Evolutionary conservation across 2,888 invertebrate species (phyloP).

Genomic region (Brachycybe producta): DNA sequence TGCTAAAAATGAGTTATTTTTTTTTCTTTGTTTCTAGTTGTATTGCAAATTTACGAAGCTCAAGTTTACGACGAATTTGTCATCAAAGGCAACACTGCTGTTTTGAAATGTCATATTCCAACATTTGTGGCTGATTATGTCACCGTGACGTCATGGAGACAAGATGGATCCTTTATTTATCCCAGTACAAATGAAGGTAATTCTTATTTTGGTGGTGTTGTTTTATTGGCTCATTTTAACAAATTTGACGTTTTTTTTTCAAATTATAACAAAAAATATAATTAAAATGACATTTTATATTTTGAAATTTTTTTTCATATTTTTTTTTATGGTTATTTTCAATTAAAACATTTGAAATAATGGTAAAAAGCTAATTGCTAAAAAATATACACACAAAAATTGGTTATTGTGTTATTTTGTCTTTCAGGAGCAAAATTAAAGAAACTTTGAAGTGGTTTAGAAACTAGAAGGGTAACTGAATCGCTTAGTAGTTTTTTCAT

Average conservation of each 20-base stretch:
- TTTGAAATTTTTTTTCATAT: no score
- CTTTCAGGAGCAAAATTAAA: no score
- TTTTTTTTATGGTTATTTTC: no score
- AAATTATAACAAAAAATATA: background rate
- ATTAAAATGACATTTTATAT: no score
- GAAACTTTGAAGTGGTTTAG: no score
- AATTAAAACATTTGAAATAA: no score
- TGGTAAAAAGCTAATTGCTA: no score
- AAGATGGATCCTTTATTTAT: constrained; percentile 8
- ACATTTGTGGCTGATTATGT: constrained; percentile 14
- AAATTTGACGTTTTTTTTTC: background rate
- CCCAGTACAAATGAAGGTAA: constrained; percentile 10
- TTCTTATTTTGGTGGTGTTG: background rate
- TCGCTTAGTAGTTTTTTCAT: no score
- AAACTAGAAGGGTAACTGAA: no score
- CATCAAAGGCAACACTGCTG: constrained; percentile 14
- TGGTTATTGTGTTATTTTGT: no score
- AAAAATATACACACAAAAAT: no score
- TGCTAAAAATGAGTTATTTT: no score
- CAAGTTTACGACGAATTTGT: constrained; percentile 16
- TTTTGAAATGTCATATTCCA: constrained; percentile 12
- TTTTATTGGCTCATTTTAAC: background rate
- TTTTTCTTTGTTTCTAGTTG: constrained; percentile 4
- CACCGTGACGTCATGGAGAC: constrained; percentile 10
- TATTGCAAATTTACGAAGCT: constrained; percentile 14